Base-by-base conservation (phyloP, 2,113 vertebrate genomes). In the Melanerpes aurifrons region DNA sequence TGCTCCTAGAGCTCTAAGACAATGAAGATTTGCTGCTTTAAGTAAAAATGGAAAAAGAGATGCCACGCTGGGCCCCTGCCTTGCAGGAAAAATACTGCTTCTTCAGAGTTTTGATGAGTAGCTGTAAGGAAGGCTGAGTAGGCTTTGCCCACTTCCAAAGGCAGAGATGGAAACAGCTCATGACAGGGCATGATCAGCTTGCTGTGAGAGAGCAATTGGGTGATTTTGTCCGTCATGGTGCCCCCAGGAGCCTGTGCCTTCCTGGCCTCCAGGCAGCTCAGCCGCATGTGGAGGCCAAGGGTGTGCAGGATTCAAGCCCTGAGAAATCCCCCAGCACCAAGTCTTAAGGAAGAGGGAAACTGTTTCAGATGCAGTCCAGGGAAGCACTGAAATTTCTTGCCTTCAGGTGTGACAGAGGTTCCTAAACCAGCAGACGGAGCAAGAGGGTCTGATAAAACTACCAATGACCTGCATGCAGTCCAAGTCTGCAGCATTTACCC, bases 241-340 rank as follows among this genome's bases (percentile, higher is more conserved):
- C 21, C 26, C 7, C 48, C 0, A 4, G 5, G 80, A 13, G 26
- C 1, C 0, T 7, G n/a, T 19, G 29, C 59, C 35, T 17, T 20
- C 40, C 47, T 0, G 0, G 50, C 16, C 25, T 56, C 25, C 2
- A 0, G 25, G 45, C 74, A 85, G 86, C 58, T 62, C 16, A 4
- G 67, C 16, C 17, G 1, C 69, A 47, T 26, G 2, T 0, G 0
- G 19, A 17, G 6, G 54, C 31, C 0, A 0, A 26, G 28, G 15
- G 3, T 5, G 20, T 2, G 48, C 54, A 53, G 54, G 78, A 4
- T 25, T 4, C 0, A 2, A 58, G 56, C 63, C 14, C 76, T 25
- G 37, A 62, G 82, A 62, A 50, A 69, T 14, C 2, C 28, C 69
- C 45, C 40, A 53, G 37, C 0, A 0, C n/a, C 26, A 22, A 4